Conservation (phyloP, 2,797 vertebrate genomes). For the Oophaga sylvatica region DNA sequence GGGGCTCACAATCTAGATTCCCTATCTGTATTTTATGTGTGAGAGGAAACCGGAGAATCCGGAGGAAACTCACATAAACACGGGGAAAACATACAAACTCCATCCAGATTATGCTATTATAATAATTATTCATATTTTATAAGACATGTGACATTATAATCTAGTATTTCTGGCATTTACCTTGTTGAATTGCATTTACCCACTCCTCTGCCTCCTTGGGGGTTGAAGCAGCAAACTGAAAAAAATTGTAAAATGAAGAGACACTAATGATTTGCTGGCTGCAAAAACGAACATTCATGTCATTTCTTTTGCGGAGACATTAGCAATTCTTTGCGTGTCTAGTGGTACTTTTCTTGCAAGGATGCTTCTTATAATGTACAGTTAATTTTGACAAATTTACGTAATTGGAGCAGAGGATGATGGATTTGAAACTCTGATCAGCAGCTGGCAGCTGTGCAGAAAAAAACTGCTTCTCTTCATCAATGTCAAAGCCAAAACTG, state of each 20-base stretch:
- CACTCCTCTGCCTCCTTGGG: slow-evolving; percentile 91
- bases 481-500: slow-evolving; percentile 84
- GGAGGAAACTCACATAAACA: too few species aligned
- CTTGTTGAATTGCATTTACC: slow-evolving; percentile 90
- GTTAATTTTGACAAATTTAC: slow-evolving; percentile 88
- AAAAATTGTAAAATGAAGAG: slow-evolving; percentile 63
- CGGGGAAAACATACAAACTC: too few species aligned
- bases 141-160: background rate
- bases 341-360: slow-evolving; percentile 81
- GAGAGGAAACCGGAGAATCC: too few species aligned
- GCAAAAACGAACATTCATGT: slow-evolving; percentile 63
- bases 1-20: too few species aligned
- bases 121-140: background rate
- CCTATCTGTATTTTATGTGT: too few species aligned
- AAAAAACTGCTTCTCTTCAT: slow-evolving; percentile 86
- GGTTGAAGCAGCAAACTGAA: slow-evolving; percentile 91
- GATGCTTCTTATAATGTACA: slow-evolving; percentile 84
- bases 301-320: slow-evolving; percentile 75
- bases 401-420: slow-evolving; percentile 85
- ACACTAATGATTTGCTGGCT: slow-evolving; percentile 64
- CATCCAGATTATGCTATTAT: background rate
- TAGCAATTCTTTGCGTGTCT: slow-evolving; percentile 81
- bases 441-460: slow-evolving; percentile 85
- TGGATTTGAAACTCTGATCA: slow-evolving; percentile 85
- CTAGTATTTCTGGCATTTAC: slow-evolving; percentile 70